These are phyloP conservation scores for Philhelius pedissequus DNA, from an alignment of 2,888 invertebrate species.

Conservation along the genomic window DNA sequence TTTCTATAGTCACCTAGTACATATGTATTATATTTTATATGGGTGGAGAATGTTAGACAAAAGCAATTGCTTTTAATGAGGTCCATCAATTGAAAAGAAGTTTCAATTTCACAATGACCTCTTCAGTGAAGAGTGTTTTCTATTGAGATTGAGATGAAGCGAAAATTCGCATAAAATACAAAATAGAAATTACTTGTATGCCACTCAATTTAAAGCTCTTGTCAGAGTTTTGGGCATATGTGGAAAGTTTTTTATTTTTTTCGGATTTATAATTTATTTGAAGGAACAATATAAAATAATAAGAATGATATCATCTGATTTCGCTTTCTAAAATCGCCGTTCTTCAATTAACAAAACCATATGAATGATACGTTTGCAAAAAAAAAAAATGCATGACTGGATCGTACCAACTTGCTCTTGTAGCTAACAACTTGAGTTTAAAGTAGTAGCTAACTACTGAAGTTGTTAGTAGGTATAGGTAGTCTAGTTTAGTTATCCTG, in stretches of 20 bases:
- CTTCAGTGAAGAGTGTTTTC: constrained; percentile 40
- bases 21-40: neutral
- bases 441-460: too few species aligned
- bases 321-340: too few species aligned
- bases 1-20: neutral
- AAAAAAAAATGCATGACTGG: too few species aligned
- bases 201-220: neutral
- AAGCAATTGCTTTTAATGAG: constrained; percentile 35
- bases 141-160: constrained; percentile 24
- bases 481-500: too few species aligned
- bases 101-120: constrained; percentile 60
- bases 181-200: neutral
- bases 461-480: too few species aligned
- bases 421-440: too few species aligned
- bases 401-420: too few species aligned
- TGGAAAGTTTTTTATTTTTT: neutral
- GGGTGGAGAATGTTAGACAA: constrained; percentile 31
- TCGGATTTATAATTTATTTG: neutral
- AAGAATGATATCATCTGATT: too few species aligned
- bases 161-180: neutral
- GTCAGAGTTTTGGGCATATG: neutral
- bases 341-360: too few species aligned
- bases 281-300: too few species aligned
- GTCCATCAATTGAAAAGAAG: constrained; percentile 38
- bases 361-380: too few species aligned